Percentiles rank a stretch among this genome's conserved stretches.
These are phyloP conservation scores for Neomonachus schauinslandi DNA, from an alignment of 2,113 vertebrate genomes.

Conservation along the genomic window DNA sequence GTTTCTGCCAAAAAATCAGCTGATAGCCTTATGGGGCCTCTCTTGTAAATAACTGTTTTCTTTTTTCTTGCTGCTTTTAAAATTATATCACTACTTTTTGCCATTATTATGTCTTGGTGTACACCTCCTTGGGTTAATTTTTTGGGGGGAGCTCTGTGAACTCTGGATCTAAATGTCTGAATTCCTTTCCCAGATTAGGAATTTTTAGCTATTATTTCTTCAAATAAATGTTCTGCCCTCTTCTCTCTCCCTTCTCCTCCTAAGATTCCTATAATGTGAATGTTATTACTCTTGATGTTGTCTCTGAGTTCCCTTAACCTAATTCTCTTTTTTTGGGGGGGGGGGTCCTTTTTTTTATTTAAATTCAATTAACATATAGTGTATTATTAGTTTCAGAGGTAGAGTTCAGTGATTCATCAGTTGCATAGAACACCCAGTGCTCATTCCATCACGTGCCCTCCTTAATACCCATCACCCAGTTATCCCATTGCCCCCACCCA, in stretches of 20 bases:
- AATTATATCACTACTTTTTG: not conserved
- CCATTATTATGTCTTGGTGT: not conserved
- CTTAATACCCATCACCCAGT: no score
- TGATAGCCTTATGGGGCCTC: not conserved
- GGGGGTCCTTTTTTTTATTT: no score
- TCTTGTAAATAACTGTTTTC: not conserved
- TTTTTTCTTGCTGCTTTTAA: not conserved
- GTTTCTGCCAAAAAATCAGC: not conserved
- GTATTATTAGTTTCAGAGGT: no score
- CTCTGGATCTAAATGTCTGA: not conserved
- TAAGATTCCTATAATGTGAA: not conserved
- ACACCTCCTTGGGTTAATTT: not conserved
- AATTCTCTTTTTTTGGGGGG: not conserved
- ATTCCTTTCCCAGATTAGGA: not conserved
- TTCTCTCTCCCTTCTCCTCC: not conserved
- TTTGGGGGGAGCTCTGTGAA: not conserved
- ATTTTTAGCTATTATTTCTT: not conserved
- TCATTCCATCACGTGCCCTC: no score
- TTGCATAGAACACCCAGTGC: no score
- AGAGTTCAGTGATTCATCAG: no score
- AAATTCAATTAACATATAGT: no score
- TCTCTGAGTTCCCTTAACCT: not conserved
- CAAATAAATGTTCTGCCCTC: not conserved
- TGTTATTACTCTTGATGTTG: not conserved
- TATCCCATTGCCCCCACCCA: no score